A percentile compares a stretch with the other conserved stretches of the same genome.
phyloP scores from a whole-genome alignment of 2,797 vertebrate species.

The Cuniculus paca region DNA sequence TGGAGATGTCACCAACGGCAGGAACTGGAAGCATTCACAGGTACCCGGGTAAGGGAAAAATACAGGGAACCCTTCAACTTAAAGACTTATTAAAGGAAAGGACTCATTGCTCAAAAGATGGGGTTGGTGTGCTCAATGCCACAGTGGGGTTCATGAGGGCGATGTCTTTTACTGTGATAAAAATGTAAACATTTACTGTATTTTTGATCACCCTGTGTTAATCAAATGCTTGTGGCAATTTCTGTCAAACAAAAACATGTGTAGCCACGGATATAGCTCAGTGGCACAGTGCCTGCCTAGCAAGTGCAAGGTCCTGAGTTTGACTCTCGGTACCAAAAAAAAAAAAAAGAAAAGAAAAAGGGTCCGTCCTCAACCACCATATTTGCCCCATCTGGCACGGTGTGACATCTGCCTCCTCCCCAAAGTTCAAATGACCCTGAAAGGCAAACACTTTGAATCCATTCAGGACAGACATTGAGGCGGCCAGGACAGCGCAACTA shows the following conservation, averaged over 20 bases:
- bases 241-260: neutral
- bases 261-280: no score
- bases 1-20: rapidly evolving
- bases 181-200: neutral
- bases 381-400: neutral
- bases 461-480: neutral
- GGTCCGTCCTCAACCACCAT: neutral
- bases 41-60: neutral
- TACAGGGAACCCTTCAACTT: neutral
- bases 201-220: neutral
- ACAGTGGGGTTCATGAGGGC: neutral
- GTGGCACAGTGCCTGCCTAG: no score
- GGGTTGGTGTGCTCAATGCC: neutral
- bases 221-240: neutral
- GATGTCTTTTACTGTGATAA: neutral
- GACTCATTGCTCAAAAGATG: neutral
- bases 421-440: neutral
- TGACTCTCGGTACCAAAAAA: no score
- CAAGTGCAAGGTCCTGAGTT: no score
- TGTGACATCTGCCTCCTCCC: neutral
- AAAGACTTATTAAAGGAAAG: neutral
- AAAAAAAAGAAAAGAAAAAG: neutral
- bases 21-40: rapidly evolving
- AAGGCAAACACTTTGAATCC: neutral
- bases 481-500: neutral